Conservation (phyloP, 2,888 invertebrate genomes). For the Aquatica leii region DNA sequence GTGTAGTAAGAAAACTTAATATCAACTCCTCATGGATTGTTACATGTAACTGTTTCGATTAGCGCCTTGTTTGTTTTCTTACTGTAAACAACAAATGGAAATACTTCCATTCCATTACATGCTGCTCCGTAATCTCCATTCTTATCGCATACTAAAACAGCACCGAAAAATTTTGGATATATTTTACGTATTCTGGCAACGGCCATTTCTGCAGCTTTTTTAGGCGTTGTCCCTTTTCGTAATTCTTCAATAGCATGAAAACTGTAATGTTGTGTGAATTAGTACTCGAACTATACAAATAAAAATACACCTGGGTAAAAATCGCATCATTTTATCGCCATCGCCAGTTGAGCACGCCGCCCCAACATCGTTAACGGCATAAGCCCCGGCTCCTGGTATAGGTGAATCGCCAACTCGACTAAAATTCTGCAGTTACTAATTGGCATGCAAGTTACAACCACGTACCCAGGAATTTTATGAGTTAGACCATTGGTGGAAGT, state of each 20-base stretch:
- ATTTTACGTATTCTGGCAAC: conserved; percentile 75
- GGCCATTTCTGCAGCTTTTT: conserved; percentile 75
- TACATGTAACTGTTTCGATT: too few species aligned
- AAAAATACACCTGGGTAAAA: conserved; percentile 93
- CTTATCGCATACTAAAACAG: conserved; percentile 78
- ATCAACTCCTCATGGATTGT: too few species aligned
- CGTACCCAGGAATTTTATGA: conserved; percentile 93
- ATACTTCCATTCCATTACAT: conserved; percentile 76
- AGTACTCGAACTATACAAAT: too few species aligned
- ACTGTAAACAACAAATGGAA: conserved; percentile 68
- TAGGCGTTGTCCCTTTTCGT: conserved; percentile 78
- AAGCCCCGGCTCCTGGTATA: conserved; percentile 93
- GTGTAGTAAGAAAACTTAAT: too few species aligned
- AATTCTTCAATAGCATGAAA: conserved; percentile 81
- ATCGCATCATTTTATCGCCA: conserved; percentile 97
- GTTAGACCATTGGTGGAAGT: conserved; percentile 95
- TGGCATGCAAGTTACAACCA: too few species aligned
- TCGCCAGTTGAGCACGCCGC: conserved; percentile 92
- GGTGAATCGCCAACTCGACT: conserved; percentile 83
- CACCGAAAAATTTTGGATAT: conserved; percentile 86
- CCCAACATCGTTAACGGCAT: conserved; percentile 86
- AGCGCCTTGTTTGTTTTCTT: too few species aligned
- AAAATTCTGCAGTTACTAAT: conserved; percentile 27
- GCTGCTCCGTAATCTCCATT: conserved; percentile 83
- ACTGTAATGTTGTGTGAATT: conserved; percentile 54